Evolutionary conservation across 2,797 vertebrate genomes (phyloP).

Genomic region (Lagocephalus sceleratus): DNA sequence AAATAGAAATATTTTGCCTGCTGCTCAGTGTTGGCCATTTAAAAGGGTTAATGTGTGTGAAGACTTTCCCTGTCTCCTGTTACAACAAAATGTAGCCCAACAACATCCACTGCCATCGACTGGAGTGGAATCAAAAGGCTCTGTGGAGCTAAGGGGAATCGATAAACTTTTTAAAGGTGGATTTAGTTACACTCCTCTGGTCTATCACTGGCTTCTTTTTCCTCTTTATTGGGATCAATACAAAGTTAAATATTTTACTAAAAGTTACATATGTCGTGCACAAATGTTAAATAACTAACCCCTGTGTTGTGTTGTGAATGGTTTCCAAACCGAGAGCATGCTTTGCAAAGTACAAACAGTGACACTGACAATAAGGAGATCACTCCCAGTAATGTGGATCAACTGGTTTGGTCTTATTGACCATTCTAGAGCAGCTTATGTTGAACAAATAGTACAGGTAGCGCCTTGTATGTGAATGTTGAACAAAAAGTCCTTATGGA

Average conservation of each 20-base stretch:
- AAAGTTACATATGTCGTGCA: too few species aligned
- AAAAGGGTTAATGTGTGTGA: constrained; percentile 79
- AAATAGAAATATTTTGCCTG: constrained; percentile 85
- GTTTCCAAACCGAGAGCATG: too few species aligned
- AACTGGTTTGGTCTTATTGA: too few species aligned
- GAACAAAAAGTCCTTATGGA: too few species aligned
- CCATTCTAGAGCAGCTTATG: too few species aligned
- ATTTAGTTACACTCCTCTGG: constrained; percentile 53
- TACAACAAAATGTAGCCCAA: constrained; percentile 61
- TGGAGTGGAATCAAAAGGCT: constrained; percentile 28
- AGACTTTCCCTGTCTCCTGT: constrained; percentile 68
- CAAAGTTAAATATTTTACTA: neutral
- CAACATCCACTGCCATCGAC: constrained; percentile 53
- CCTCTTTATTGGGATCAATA: neutral
- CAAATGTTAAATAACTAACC: too few species aligned
- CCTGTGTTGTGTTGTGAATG: too few species aligned
- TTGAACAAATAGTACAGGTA: too few species aligned
- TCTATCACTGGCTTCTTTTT: neutral
- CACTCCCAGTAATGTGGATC: too few species aligned
- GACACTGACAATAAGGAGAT: too few species aligned
- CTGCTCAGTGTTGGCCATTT: constrained; percentile 71
- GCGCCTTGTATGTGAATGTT: too few species aligned
- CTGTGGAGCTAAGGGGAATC: constrained; percentile 54
- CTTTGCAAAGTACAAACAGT: too few species aligned
- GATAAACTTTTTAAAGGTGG: constrained; percentile 61